Percentiles rank a stretch among this genome's conserved stretches.
Conservation (phyloP, 2,888 invertebrate species). For the Oscheius sp. region DNA sequence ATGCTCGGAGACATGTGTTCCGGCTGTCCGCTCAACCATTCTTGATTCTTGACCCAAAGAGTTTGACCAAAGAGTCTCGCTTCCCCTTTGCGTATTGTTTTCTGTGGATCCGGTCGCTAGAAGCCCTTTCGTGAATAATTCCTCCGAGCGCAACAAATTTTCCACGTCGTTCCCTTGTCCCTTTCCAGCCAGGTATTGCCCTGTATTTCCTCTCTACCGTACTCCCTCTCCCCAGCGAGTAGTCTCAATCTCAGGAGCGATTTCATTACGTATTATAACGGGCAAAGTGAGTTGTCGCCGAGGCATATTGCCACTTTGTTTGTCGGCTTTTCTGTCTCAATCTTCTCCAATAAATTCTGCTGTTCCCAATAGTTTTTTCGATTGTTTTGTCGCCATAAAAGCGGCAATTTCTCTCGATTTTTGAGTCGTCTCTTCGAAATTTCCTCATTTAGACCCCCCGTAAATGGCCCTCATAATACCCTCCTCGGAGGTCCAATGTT, state of each 20-base stretch:
- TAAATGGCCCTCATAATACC: too few species aligned
- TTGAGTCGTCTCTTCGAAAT: not conserved
- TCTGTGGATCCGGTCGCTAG: not conserved
- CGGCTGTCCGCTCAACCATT: not conserved
- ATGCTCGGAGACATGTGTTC: slow-evolving; percentile 21
- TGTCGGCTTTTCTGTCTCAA: slow-evolving; percentile 1
- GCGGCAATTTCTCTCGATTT: not conserved
- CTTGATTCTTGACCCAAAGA: not conserved
- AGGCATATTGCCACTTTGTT: not conserved
- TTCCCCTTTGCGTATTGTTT: slow-evolving; percentile 1
- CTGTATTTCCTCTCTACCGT: not conserved
- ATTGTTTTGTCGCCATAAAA: too few species aligned
- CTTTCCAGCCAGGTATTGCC: not conserved
- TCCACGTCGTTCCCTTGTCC: not conserved
- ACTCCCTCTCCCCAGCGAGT: not conserved
- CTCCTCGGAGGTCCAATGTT: too few species aligned
- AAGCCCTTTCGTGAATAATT: slow-evolving; percentile 7
- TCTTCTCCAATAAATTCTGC: too few species aligned
- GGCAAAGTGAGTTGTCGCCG: slow-evolving; percentile 20
- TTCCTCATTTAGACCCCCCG: too few species aligned
- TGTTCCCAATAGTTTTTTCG: too few species aligned
- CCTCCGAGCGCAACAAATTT: slow-evolving; percentile 16
- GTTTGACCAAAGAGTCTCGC: not conserved
- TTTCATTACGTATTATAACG: slow-evolving; percentile 17
- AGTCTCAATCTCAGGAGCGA: not conserved